A percentile compares a stretch with the other conserved stretches of the same genome.
Conservation (phyloP, 1,140 invertebrate species). For the Plodia interpunctella region DNA sequence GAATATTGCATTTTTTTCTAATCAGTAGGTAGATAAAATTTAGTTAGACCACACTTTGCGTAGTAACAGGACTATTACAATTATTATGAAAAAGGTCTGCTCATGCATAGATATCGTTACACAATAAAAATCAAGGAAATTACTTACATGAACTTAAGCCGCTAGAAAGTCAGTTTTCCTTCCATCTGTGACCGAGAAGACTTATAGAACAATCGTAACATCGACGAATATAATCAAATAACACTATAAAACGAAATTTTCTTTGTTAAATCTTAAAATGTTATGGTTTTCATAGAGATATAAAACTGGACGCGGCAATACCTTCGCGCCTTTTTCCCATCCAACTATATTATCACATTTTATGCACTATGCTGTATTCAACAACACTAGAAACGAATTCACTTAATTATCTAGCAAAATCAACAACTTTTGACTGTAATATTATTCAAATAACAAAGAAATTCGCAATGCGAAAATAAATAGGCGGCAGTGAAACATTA, state of each 20-base stretch:
- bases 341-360: constrained; percentile 34
- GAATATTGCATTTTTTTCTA: too few species aligned
- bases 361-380: constrained; percentile 8
- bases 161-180: constrained; percentile 35
- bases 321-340: constrained; percentile 67
- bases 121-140: constrained; percentile 9
- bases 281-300: constrained; percentile 30
- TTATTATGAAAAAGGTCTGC: not conserved
- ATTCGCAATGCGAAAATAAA: constrained; percentile 54
- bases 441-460: constrained; percentile 38
- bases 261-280: constrained; percentile 27
- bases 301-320: constrained; percentile 32
- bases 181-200: constrained; percentile 16
- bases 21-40: not conserved
- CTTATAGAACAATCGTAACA: constrained; percentile 9
- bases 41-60: not conserved
- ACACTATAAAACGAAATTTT: not conserved
- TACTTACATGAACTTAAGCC: constrained; percentile 55
- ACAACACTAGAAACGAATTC: constrained; percentile 18
- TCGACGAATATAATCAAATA: not conserved
- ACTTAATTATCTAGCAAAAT: constrained; percentile 21
- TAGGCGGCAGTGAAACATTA: constrained; percentile 65
- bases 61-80: not conserved
- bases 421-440: constrained; percentile 14
- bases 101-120: constrained; percentile 3